Percentiles rank a stretch among this genome's conserved stretches.
Evolutionary conservation across 2,888 invertebrate genomes (phyloP).

Genomic region (Pterostichus niger): DNA sequence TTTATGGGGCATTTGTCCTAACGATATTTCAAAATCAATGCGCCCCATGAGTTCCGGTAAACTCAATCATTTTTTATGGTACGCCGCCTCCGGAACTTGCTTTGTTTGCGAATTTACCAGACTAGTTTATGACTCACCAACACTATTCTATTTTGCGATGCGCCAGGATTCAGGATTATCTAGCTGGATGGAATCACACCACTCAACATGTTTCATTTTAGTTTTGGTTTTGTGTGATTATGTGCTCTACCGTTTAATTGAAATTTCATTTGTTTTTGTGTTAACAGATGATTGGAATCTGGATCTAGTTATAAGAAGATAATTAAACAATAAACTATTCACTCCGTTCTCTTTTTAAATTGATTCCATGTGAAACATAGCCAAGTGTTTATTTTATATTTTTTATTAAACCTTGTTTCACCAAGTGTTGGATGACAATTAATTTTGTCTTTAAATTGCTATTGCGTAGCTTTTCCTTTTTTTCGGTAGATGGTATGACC

Average conservation of each 20-base stretch:
- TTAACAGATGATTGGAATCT: slow-evolving; percentile 7
- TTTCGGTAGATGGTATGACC: too few species aligned
- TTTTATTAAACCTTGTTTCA: too few species aligned
- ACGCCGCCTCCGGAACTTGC: slow-evolving; percentile 37
- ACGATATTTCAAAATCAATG: slow-evolving; percentile 56
- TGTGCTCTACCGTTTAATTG: slow-evolving; percentile 24
- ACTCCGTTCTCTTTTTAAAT: too few species aligned
- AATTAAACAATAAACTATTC: too few species aligned
- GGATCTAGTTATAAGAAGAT: background rate
- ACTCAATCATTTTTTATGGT: slow-evolving; percentile 54
- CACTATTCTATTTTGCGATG: slow-evolving; percentile 25
- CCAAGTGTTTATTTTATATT: too few species aligned
- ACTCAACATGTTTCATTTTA: background rate
- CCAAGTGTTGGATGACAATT: too few species aligned
- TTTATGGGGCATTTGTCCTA: slow-evolving; percentile 51
- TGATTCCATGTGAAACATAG: too few species aligned
- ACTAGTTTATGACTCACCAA: slow-evolving; percentile 50
- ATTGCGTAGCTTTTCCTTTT: too few species aligned
- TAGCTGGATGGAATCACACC: background rate
- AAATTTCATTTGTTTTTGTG: slow-evolving; percentile 26
- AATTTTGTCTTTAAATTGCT: too few species aligned
- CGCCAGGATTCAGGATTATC: slow-evolving; percentile 6
- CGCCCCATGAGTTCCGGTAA: slow-evolving; percentile 56
- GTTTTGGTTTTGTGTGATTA: slow-evolving; percentile 33
- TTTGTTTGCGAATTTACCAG: slow-evolving; percentile 49